These are phyloP conservation scores for Limnephilus rhombicus DNA, from an alignment of 2,888 invertebrate species.

Conservation along the genomic window DNA sequence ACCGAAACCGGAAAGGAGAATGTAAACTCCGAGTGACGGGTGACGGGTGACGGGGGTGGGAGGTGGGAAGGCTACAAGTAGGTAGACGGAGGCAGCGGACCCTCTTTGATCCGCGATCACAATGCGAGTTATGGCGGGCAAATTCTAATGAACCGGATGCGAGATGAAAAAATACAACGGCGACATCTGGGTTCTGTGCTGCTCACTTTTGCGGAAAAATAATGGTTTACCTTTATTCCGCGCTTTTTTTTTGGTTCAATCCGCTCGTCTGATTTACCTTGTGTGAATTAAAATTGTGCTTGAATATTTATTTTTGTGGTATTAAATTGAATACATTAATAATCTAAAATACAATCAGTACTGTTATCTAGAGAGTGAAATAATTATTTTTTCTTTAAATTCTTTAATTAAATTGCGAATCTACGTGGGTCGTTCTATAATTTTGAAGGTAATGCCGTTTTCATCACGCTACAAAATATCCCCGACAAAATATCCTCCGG, in stretches of 20 bases:
- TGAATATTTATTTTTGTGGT: neutral
- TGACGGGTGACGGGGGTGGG: conserved; percentile 5
- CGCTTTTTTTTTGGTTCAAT: neutral
- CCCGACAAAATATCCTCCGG: no score
- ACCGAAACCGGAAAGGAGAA: conserved; percentile 57
- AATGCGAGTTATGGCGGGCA: conserved; percentile 54
- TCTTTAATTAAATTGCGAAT: no score
- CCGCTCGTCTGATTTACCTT: conserved; percentile 13
- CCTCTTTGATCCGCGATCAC: conserved; percentile 60
- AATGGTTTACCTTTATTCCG: conserved; percentile 57
- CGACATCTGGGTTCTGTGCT: conserved; percentile 44
- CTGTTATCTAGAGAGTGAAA: no score
- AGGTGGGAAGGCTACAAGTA: neutral
- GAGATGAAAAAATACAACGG: conserved; percentile 53
- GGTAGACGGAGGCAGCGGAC: neutral
- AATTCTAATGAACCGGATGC: conserved; percentile 65
- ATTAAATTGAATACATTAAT: no score
- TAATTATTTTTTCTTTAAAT: no score
- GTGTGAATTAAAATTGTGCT: neutral
- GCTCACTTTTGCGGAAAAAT: conserved; percentile 64
- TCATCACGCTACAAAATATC: no score
- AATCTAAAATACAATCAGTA: neutral
- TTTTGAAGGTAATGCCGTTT: no score
- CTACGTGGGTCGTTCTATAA: no score
- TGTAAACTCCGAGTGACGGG: conserved; percentile 36